Base-by-base conservation (phyloP, 2,888 invertebrate species). In the Eupithecia subumbrata region DNA sequence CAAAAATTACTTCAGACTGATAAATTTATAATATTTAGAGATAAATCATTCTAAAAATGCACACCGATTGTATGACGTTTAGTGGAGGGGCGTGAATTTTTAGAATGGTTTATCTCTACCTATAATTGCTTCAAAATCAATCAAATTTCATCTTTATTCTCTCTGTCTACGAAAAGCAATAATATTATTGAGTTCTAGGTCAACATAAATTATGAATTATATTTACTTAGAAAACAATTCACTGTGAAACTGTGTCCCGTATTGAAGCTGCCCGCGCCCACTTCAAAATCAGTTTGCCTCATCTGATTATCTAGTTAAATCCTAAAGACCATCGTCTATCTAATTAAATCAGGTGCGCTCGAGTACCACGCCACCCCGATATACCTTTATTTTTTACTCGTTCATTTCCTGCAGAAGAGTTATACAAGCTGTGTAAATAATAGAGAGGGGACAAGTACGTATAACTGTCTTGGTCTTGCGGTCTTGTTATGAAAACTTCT, bases 301-400 rank as follows among this genome's bases (percentile, higher is more conserved):
- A 9, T 22, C 12, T 0, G 8, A 12, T 22, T 56, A 56, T 11
- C 22, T 25, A 25, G 60, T 60, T 25, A 60, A n/a, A n/a, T n/a
- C n/a, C n/a, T n/a, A n/a, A n/a, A n/a, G n/a, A n/a, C n/a, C n/a
- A n/a, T n/a, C n/a, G n/a, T n/a, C n/a, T 56, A 56, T 11, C 22
- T 25, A 25, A 25, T 60, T 25, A 60, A 60, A 60, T 60, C 60
- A 25, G 60, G 60, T 60, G 22, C 25, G 25, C 60, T 60, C 25
- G 12, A 14, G 25, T 12, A 60, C 60, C 60, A 25, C 25, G 11
- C 22, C 22, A 56, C 56, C 60, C 25, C 25, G 5, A 4, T 22
- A 73, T 69, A 45, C 71, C 74, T 78, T 78, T 79, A 74, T 72
- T 74, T 80, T 79, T 74, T 72, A 76, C 75, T 45, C 73, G 73